Evolutionary conservation across 2,113 vertebrate genomes (phyloP).

Genomic region (Python bivittatus): DNA sequence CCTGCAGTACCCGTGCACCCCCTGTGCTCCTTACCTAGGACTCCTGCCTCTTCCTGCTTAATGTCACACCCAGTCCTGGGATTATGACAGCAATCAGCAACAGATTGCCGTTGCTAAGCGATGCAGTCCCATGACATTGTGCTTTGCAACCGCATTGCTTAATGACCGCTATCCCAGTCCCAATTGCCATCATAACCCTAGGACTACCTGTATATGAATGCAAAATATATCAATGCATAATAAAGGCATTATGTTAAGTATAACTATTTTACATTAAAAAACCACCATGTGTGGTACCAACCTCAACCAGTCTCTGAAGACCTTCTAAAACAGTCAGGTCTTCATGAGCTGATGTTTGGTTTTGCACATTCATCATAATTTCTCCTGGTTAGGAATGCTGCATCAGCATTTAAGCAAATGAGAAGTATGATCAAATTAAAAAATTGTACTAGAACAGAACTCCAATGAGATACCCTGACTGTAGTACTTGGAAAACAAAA

Average conservation of each 20-base stretch:
- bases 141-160: neutral
- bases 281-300: neutral
- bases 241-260: neutral
- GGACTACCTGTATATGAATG: neutral
- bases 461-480: neutral
- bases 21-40: neutral
- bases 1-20: neutral
- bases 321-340: neutral
- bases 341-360: neutral
- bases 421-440: neutral
- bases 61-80: neutral
- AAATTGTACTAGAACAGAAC: neutral
- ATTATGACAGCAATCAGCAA: neutral
- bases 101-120: neutral
- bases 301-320: neutral
- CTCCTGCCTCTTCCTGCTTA: neutral
- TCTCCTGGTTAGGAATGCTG: neutral
- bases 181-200: neutral
- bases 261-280: neutral
- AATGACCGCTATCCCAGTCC: neutral
- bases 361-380: neutral
- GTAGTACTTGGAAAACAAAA: neutral
- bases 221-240: neutral
- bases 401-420: neutral
- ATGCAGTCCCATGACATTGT: neutral